Percentiles rank a stretch among this genome's conserved stretches.
Evolutionary conservation across 2,797 vertebrate genomes (phyloP).

Genomic region (Tapera naevia): DNA sequence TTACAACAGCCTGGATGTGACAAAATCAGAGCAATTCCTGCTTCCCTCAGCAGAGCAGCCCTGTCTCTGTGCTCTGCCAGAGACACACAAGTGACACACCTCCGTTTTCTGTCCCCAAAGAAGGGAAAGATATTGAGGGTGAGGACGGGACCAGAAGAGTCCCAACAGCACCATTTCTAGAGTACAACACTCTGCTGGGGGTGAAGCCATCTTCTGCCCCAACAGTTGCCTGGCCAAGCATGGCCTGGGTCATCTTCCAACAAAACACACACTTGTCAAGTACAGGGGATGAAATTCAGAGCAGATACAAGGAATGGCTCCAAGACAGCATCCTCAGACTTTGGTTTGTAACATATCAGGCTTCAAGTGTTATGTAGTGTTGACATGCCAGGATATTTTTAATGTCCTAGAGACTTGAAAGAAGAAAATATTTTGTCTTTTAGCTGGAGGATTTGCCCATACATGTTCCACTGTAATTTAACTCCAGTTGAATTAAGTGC

Average conservation of each 20-base stretch:
- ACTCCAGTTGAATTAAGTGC: not conserved
- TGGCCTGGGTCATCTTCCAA: not conserved
- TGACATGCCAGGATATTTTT: slow-evolving; percentile 22
- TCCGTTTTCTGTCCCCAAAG: not conserved
- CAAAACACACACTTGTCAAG: not conserved
- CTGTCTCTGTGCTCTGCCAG: not conserved
- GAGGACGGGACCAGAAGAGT: not conserved
- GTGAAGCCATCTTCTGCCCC: not conserved
- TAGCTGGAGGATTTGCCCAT: slow-evolving; percentile 38
- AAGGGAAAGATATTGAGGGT: not conserved
- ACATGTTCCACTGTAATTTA: slow-evolving; percentile 49
- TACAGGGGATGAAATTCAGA: not conserved
- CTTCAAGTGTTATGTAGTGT: not conserved
- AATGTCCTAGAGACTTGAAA: slow-evolving; percentile 39
- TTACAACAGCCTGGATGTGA: not conserved
- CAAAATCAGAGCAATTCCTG: not conserved
- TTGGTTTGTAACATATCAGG: not conserved
- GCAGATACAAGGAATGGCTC: not conserved
- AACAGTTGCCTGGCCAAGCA: not conserved
- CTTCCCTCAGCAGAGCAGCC: not conserved
- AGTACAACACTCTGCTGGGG: no score
- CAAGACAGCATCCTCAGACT: not conserved
- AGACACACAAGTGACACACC: not conserved
- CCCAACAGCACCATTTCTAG: not conserved
- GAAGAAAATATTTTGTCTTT: slow-evolving; percentile 44